Conservation (phyloP, 2,113 vertebrate species). For the Neolamprologus sp. region DNA sequence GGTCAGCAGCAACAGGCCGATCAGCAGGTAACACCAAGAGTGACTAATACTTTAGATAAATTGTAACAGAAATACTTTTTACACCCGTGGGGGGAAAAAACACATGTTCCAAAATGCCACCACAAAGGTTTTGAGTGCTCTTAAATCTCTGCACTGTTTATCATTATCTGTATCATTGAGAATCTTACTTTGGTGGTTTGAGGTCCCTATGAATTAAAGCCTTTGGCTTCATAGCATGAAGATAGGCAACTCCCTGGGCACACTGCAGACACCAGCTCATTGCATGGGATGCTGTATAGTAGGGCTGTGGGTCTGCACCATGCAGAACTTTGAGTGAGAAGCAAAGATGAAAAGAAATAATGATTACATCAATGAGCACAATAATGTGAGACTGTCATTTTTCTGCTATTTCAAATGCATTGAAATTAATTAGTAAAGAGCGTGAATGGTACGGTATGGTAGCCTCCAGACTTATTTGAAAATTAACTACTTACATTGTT, state of each 20-base stretch:
- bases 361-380: neutral
- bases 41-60: neutral
- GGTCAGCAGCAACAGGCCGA: neutral
- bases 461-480: neutral
- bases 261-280: conserved; percentile 99
- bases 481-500: neutral
- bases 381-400: neutral
- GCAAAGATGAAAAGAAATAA: neutral
- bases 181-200: conserved; percentile 91
- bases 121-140: neutral
- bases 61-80: neutral
- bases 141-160: neutral
- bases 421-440: neutral
- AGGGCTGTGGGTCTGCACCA: conserved; percentile 88
- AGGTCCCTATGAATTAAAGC: conserved; percentile 95
- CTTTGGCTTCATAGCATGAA: conserved; percentile 97
- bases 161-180: neutral
- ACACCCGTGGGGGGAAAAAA: neutral
- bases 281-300: conserved; percentile 89
- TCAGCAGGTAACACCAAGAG: neutral
- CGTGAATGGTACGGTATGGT: neutral
- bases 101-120: neutral
- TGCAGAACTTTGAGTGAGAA: conserved; percentile 77
- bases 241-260: conserved; percentile 90
- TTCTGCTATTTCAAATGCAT: neutral